A percentile compares a stretch with the other conserved stretches of the same genome.
Conservation (phyloP, 2,888 invertebrate species). For the Papilio elwesi region DNA sequence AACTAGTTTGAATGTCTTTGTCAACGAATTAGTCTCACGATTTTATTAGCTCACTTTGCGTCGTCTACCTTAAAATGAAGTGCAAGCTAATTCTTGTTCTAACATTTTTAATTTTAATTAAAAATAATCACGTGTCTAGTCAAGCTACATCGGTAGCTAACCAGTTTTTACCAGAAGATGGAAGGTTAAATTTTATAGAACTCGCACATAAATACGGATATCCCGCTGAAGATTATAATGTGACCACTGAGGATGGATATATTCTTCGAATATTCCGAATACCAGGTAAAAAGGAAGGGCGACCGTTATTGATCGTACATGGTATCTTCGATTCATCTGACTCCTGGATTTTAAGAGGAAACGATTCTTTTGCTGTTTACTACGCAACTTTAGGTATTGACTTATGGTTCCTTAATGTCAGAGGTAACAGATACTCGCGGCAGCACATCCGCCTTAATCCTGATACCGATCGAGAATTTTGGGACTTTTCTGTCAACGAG, state of each 20-base stretch:
- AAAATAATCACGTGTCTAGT: background rate
- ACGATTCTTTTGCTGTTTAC: conserved; percentile 58
- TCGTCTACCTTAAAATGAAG: conserved; percentile 9
- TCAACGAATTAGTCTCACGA: background rate
- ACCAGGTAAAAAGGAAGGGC: conserved; percentile 45
- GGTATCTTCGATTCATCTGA: conserved; percentile 65
- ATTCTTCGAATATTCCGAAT: conserved; percentile 46
- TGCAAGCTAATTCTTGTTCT: background rate
- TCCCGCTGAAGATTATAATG: conserved; percentile 37
- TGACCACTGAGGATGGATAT: conserved; percentile 49
- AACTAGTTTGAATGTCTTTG: conserved; percentile 22
- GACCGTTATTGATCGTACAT: conserved; percentile 62
- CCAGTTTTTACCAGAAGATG: conserved; percentile 50
- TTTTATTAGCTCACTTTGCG: conserved; percentile 9
- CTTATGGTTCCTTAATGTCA: conserved; percentile 68
- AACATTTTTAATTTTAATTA: background rate
- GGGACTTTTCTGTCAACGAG: conserved; percentile 87
- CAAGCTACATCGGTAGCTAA: conserved; percentile 20
- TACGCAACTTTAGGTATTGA: conserved; percentile 83
- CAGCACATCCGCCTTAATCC: conserved; percentile 77
- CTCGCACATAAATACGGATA: conserved; percentile 51
- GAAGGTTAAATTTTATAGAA: conserved; percentile 62
- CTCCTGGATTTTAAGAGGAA: conserved; percentile 60
- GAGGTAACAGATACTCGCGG: conserved; percentile 87
- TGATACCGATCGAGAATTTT: conserved; percentile 68